Base-by-base conservation (phyloP, 2,888 invertebrate species). In the Ophonus ardosiacus region DNA sequence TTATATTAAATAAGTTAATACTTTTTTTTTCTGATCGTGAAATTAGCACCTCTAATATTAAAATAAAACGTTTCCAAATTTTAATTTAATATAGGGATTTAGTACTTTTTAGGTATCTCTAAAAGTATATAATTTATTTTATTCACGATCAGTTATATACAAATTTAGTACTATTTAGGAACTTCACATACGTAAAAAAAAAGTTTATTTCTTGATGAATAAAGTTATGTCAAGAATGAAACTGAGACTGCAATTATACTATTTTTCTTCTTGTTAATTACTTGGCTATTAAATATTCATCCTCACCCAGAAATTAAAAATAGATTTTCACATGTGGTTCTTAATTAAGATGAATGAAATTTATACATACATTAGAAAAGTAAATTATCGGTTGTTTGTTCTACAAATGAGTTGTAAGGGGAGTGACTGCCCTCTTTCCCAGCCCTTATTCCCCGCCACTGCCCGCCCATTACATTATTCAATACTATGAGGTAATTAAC, bases 261-360 rank as follows among this genome's bases (percentile, higher is more conserved):
- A 51, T 51, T 51, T 51, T 8, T 51, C 13, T 51, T 13, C 43
- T 51, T 51, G 43, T 6, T 59, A 59, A 59, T 59, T 17, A 17
- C 17, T 1, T 59, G 7, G 17, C 13, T 59, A 5, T 17, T 10
- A 59, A 59, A 59, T 59, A 59, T 59, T 68, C 31, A 68, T n/a
- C 15, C 31, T 15, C 15, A 68, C 10, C 13, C 38, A 40, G 1
- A 17, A 43, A 74, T 74, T 74, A 43, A 74, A 43, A 74, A 74
- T 74, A 74, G 71, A 74, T 74, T 74, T 74, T 43, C 17, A 43
- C 10, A n/a, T 74, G 43, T 43, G 43, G 13, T 6, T 10, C 15
- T 15, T 74, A 74, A 74, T 74, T 17, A 74, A 40, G 71, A 71
- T 43, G 15, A 71, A 71, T 71, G 38, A 71, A 43, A 71, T 40